These are phyloP conservation scores for Perizoma affinitatum DNA, from an alignment of 2,888 invertebrate species.

Conservation along the genomic window DNA sequence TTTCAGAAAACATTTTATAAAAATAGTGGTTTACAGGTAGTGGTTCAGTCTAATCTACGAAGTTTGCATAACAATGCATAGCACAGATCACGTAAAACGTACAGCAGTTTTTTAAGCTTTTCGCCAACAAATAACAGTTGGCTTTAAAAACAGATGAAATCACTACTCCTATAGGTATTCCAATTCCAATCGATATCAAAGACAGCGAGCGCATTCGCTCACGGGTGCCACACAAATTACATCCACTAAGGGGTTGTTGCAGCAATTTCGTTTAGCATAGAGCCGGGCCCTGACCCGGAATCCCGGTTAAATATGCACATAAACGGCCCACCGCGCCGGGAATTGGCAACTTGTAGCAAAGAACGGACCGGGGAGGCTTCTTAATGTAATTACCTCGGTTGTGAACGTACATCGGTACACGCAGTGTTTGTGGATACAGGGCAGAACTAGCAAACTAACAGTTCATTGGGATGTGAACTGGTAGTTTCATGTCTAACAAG, in stretches of 20 bases:
- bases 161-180: neutral
- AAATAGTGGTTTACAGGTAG: no score
- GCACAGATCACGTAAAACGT: neutral
- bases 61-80: no score
- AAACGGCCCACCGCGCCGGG: slow-evolving; percentile 57
- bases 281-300: slow-evolving; percentile 39
- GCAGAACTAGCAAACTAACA: slow-evolving; percentile 39
- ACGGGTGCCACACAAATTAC: slow-evolving; percentile 46
- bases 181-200: slow-evolving; percentile 27
- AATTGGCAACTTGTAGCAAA: slow-evolving; percentile 57
- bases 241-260: slow-evolving; percentile 49
- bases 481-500: slow-evolving; percentile 22
- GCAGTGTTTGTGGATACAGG: slow-evolving; percentile 40
- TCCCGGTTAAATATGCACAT: slow-evolving; percentile 67
- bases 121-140: neutral
- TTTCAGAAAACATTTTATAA: no score
- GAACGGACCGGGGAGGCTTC: slow-evolving; percentile 56
- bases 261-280: slow-evolving; percentile 48
- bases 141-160: slow-evolving; percentile 1
- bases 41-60: no score
- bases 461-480: slow-evolving; percentile 38
- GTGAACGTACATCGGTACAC: slow-evolving; percentile 45
- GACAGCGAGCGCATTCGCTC: slow-evolving; percentile 42
- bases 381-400: slow-evolving; percentile 64
- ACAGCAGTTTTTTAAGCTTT: neutral